Percentiles rank a stretch among this genome's conserved stretches.
Evolutionary conservation across 1,140 invertebrate species (phyloP).

Genomic region (Solenopsis invicta): DNA sequence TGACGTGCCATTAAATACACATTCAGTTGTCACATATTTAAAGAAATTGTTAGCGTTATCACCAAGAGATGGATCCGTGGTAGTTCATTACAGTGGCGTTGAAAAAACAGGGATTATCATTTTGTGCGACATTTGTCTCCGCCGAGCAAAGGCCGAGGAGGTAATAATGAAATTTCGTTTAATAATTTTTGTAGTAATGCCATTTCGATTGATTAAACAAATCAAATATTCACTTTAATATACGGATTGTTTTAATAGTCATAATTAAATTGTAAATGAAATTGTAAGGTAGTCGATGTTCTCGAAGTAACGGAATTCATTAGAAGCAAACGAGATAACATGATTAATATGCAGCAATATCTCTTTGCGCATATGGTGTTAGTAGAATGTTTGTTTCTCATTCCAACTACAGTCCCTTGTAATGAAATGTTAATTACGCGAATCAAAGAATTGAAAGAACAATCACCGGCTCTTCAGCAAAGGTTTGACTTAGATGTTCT

Average conservation of each 20-base stretch:
- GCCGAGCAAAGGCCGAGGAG: constrained; percentile 58
- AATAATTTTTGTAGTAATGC: background rate
- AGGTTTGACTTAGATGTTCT: constrained; percentile 53
- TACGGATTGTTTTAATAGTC: too few species aligned
- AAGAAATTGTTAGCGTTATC: constrained; percentile 90
- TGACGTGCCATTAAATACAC: constrained; percentile 91
- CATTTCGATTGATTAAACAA: background rate
- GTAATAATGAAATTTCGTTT: constrained; percentile 54
- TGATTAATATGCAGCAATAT: constrained; percentile 82
- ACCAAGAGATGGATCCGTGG: constrained; percentile 94
- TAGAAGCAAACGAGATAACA: constrained; percentile 78
- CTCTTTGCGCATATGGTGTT: constrained; percentile 79
- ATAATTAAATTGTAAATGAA: background rate
- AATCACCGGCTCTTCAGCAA: constrained; percentile 66
- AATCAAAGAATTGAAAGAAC: constrained; percentile 73
- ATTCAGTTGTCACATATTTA: constrained; percentile 90
- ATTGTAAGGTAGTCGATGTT: constrained; percentile 74
- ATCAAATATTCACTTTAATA: background rate
- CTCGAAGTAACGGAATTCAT: constrained; percentile 70
- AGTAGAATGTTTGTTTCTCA: constrained; percentile 76
- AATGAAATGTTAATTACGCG: constrained; percentile 66
- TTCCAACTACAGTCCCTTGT: constrained; percentile 74
- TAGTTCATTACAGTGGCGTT: constrained; percentile 92
- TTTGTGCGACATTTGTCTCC: too few species aligned
- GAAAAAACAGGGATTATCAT: constrained; percentile 78